A percentile compares a stretch with the other conserved stretches of the same genome.
Conservation (phyloP, 2,113 vertebrate species). For the Sinocyclocheilus maitianheensis region DNA sequence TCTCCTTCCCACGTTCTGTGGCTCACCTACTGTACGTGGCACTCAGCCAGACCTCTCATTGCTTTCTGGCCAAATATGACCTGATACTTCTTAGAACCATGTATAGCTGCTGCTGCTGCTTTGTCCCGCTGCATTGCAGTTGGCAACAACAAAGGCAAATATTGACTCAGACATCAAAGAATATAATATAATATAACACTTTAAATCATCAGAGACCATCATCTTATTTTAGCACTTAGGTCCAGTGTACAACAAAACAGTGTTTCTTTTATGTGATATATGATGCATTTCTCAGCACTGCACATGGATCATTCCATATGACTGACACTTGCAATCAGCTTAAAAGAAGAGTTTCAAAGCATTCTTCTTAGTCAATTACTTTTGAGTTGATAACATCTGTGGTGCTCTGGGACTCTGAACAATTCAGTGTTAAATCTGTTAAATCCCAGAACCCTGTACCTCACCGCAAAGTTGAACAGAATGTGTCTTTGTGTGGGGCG, state of each 20-base stretch:
- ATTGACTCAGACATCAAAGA: not conserved
- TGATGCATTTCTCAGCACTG: not conserved
- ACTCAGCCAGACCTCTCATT: slow-evolving; percentile 32
- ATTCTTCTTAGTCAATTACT: not conserved
- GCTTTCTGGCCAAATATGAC: slow-evolving; percentile 47
- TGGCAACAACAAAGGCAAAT: slow-evolving; percentile 9
- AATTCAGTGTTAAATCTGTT: slow-evolving; percentile 42
- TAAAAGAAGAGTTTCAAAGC: slow-evolving; percentile 11
- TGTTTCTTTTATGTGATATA: not conserved
- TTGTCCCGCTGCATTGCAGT: not conserved
- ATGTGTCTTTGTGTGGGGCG: slow-evolving; percentile 41
- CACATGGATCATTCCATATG: not conserved
- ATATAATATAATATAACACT: not conserved
- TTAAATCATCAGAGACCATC: not conserved
- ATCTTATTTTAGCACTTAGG: not conserved
- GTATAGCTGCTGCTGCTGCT: not conserved
- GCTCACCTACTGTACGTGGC: slow-evolving; percentile 45
- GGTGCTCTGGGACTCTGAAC: slow-evolving; percentile 17
- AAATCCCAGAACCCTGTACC: slow-evolving; percentile 27
- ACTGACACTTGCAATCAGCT: not conserved
- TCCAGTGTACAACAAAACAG: not conserved
- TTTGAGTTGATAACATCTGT: slow-evolving; percentile 40
- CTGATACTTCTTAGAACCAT: slow-evolving; percentile 25
- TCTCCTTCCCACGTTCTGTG: slow-evolving; percentile 33
- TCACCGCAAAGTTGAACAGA: slow-evolving; percentile 15